These are phyloP conservation scores for Trinorchestia longiramus DNA, from an alignment of 1,140 invertebrate genomes.

Conservation along the genomic window DNA sequence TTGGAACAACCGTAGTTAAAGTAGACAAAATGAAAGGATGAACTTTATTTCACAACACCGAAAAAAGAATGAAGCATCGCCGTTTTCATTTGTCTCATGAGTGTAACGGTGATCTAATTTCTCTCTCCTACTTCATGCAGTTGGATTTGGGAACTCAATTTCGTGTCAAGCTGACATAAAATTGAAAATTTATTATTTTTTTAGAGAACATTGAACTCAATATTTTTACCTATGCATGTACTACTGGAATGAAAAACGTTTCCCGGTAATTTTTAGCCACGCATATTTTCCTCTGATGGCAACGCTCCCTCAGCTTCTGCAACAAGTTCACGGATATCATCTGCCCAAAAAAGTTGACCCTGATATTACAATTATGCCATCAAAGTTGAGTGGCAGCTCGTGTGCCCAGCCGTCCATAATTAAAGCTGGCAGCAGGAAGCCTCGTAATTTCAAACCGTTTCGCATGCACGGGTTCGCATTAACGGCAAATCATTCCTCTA, in stretches of 20 bases:
- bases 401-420: background rate
- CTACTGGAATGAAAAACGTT: background rate
- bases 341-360: background rate
- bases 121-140: background rate
- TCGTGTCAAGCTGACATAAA: background rate
- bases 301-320: background rate
- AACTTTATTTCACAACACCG: no score
- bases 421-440: background rate
- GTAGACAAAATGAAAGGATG: no score
- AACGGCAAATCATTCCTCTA: background rate
- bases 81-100: background rate
- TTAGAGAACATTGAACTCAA: background rate
- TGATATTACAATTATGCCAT: background rate
- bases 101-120: background rate
- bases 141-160: background rate
- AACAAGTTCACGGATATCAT: background rate
- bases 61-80: background rate
- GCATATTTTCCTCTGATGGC: background rate
- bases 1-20: no score
- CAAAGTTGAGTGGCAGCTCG: background rate
- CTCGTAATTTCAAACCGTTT: background rate
- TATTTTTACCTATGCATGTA: background rate
- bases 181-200: background rate
- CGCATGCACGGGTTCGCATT: background rate
- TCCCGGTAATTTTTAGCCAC: background rate